Evolutionary conservation across 2,888 invertebrate species (phyloP).

Genomic region (Cryptocheilus praepositus): DNA sequence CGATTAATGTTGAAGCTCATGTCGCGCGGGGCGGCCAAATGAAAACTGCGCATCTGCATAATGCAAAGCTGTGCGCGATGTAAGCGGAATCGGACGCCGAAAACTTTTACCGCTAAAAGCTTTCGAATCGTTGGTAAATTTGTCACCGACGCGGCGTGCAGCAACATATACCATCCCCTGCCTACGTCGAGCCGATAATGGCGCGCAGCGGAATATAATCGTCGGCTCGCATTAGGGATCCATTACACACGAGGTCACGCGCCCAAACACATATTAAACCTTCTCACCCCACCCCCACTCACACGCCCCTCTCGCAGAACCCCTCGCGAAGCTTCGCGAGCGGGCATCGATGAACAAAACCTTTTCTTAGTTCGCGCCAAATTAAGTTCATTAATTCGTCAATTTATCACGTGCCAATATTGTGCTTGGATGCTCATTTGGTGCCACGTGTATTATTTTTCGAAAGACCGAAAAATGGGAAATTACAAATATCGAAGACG

Average conservation of each 20-base stretch:
- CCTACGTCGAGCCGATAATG: constrained; percentile 35
- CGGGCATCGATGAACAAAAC: background rate
- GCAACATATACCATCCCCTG: constrained; percentile 7
- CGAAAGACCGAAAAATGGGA: too few relatives aligned
- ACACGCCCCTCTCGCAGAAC: background rate
- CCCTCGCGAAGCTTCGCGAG: too few relatives aligned
- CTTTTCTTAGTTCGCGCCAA: constrained; percentile 4
- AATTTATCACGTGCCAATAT: background rate
- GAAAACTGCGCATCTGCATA: constrained; percentile 32
- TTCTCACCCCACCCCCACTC: background rate
- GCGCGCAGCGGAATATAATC: constrained; percentile 43
- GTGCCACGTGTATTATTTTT: too few relatives aligned
- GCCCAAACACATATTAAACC: constrained; percentile 51
- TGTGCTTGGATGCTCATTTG: too few relatives aligned
- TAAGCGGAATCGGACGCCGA: constrained; percentile 37
- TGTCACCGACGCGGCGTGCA: constrained; percentile 38
- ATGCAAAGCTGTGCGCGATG: constrained; percentile 30
- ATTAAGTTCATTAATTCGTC: constrained; percentile 23
- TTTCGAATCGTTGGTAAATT: constrained; percentile 50
- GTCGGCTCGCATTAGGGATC: constrained; percentile 50
- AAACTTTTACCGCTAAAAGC: constrained; percentile 51
- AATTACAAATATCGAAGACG: too few relatives aligned
- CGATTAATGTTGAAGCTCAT: too few relatives aligned
- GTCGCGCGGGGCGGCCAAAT: too few relatives aligned
- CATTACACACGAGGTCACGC: constrained; percentile 52